Evolutionary conservation across 30 jellyfish, hydroid and myxozoan genomes (phyloP).

Genomic region (Chrysaora quinquecirrha): DNA sequence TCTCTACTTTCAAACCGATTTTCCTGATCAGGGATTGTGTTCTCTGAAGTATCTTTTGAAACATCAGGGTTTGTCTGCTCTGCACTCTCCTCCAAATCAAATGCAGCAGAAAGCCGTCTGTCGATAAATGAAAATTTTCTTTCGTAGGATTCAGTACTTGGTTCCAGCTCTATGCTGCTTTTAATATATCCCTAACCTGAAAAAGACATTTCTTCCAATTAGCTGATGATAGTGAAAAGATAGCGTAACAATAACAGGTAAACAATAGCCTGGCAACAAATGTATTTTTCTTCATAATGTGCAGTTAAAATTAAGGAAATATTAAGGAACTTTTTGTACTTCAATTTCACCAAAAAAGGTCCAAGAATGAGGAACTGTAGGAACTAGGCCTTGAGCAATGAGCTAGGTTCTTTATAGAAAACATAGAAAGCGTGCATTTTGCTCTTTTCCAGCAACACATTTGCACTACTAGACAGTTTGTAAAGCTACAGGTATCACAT

Average conservation of each 20-base stretch:
- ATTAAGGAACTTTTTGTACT: too few relatives aligned
- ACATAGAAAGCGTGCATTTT: not conserved
- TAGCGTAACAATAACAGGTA: not conserved
- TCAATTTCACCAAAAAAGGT: too few relatives aligned
- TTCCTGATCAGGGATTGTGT: not conserved
- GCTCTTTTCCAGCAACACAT: not conserved
- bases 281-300: not conserved
- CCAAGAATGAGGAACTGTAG: too few relatives aligned
- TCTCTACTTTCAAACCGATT: not conserved
- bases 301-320: too few relatives aligned
- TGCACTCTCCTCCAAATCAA: not conserved
- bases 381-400: too few relatives aligned
- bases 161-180: conserved; percentile 39
- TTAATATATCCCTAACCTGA: conserved; percentile 79
- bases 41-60: not conserved
- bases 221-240: not conserved
- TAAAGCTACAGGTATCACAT: too few relatives aligned
- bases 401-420: too few relatives aligned
- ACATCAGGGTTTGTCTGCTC: not conserved
- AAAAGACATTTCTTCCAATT: not conserved
- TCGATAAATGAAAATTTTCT: conserved; percentile 45
- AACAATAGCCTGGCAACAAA: not conserved
- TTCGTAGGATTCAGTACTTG: conserved; percentile 47
- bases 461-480: not conserved
- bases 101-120: conserved; percentile 37